Percentiles rank a stretch among this genome's conserved stretches.
These are phyloP conservation scores for Sterrhoptilus dennistouni DNA, from an alignment of 2,113 vertebrate species.

Conservation along the genomic window DNA sequence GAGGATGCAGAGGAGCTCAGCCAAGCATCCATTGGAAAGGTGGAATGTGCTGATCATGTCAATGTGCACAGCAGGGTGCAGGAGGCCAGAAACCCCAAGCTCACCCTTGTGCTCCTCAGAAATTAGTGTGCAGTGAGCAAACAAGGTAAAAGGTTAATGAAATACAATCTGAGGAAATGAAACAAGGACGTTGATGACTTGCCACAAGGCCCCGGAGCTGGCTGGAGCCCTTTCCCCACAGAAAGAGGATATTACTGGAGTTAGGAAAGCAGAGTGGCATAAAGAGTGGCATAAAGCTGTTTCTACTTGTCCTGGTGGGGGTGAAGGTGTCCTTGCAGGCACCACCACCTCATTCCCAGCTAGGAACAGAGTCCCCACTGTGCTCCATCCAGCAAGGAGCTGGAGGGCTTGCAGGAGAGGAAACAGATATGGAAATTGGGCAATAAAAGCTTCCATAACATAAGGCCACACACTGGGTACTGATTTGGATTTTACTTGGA, in stretches of 20 bases:
- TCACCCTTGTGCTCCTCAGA: fast-evolving
- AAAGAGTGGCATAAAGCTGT: background rate
- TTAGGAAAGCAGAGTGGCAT: too few species aligned
- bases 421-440: background rate
- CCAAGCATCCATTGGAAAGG: background rate
- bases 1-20: background rate
- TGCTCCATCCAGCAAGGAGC: background rate
- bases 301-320: fast-evolving
- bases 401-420: background rate
- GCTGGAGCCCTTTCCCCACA: background rate
- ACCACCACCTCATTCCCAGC: background rate
- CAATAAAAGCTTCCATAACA: background rate
- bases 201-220: background rate
- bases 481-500: background rate
- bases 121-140: background rate
- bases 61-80: background rate
- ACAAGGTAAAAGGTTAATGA: slow-evolving; percentile 3
- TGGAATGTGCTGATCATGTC: fast-evolving
- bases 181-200: background rate
- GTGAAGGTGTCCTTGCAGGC: fast-evolving
- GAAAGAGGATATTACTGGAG: background rate
- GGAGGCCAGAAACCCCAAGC: background rate
- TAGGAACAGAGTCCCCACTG: background rate
- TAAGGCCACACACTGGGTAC: background rate
- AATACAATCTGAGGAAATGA: slow-evolving; percentile 17